Evolutionary conservation across 2,113 vertebrate species (phyloP).

Genomic region (Eubucco bourcierii): DNA sequence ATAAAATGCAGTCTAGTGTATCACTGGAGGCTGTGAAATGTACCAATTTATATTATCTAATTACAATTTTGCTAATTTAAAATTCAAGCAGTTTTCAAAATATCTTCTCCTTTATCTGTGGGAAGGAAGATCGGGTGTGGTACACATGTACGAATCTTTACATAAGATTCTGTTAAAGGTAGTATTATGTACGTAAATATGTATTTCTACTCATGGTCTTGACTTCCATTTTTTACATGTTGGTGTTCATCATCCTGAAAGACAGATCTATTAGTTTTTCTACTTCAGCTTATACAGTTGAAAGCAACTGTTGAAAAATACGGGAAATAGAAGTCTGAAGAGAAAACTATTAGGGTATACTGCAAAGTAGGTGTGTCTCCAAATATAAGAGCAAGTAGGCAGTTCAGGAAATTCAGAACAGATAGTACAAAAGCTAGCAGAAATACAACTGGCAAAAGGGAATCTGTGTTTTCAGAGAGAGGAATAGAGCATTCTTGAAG

Average conservation of each 20-base stretch:
- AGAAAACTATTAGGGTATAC: not conserved
- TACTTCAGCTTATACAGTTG: not conserved
- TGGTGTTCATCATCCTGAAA: not conserved
- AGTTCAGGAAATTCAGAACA: not conserved
- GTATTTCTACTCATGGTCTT: not conserved
- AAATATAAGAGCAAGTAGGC: not conserved
- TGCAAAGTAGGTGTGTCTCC: not conserved
- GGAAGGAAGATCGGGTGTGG: not conserved
- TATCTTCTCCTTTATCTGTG: not conserved
- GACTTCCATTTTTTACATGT: not conserved
- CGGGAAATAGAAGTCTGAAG: not conserved
- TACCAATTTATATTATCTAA: conserved; percentile 26
- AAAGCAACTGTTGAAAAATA: not conserved
- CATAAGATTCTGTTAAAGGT: not conserved
- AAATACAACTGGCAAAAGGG: not conserved
- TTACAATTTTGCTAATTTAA: conserved; percentile 26
- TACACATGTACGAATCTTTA: not conserved
- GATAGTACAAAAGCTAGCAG: not conserved
- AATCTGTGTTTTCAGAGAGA: not conserved
- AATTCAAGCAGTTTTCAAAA: conserved; percentile 19
- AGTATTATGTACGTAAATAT: not conserved
- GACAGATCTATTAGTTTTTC: not conserved
- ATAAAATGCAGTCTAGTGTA: not conserved
- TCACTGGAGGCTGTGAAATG: conserved; percentile 37
- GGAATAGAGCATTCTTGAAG: not conserved